These are phyloP conservation scores for Spatulosminthurus flaviceps DNA, from an alignment of 2,888 invertebrate species.

Conservation along the genomic window DNA sequence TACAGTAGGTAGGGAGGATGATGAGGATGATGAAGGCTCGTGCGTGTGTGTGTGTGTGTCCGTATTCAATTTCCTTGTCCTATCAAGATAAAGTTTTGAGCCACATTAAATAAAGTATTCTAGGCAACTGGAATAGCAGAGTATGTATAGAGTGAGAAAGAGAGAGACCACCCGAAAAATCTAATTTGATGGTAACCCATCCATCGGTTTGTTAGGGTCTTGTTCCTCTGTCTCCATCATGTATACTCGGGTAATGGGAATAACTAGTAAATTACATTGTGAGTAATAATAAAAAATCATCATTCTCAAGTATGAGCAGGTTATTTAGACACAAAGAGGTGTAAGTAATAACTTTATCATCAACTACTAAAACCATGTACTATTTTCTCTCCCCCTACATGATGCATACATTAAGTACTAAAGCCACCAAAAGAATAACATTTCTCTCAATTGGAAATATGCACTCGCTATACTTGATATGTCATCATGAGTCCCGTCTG, in stretches of 20 bases:
- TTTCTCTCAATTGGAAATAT: too few relatives aligned
- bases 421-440: too few relatives aligned
- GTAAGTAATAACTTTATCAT: slow-evolving; percentile 47
- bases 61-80: slow-evolving; percentile 33
- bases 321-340: slow-evolving; percentile 35
- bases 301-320: slow-evolving; percentile 23
- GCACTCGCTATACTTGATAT: background rate
- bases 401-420: too few relatives aligned
- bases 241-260: slow-evolving; percentile 11
- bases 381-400: too few relatives aligned
- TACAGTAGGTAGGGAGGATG: too few relatives aligned
- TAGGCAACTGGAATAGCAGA: slow-evolving; percentile 28
- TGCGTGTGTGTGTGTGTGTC: slow-evolving; percentile 49
- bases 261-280: slow-evolving; percentile 22
- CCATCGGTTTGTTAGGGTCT: background rate
- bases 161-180: slow-evolving; percentile 58
- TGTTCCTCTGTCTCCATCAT: slow-evolving; percentile 23
- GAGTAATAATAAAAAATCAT: slow-evolving; percentile 24
- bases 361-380: too few relatives aligned
- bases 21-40: slow-evolving; percentile 43
- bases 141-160: slow-evolving; percentile 36
- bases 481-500: slow-evolving; percentile 22
- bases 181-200: slow-evolving; percentile 37
- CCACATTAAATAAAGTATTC: slow-evolving; percentile 40
- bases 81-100: slow-evolving; percentile 32